Evolutionary conservation across 2,113 vertebrate genomes (phyloP).

Genomic region (crab-eating macaque (Macaca fascicularis)): T2T-MFA8v1.1 NC_088377.1:180229501-180230000

Average conservation of each 20-base stretch:
- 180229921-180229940: neutral
- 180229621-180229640: neutral
- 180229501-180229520: neutral
- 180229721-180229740: neutral
- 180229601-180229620: constrained; percentile 27
- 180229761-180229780: neutral
- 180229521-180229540: neutral
- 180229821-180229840: neutral
- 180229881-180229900: neutral
- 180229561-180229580: neutral
- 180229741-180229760: neutral
- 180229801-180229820: neutral
- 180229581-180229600: neutral
- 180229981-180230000: constrained; percentile 41
- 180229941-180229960: neutral
- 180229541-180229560: neutral
- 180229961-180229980: neutral
- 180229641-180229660: neutral
- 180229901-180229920: constrained; percentile 14
- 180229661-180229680: neutral
- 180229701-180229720: neutral
- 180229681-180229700: neutral
- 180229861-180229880: constrained; percentile 1
- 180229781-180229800: neutral
- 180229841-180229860: neutral